A percentile compares a stretch with the other conserved stretches of the same genome.
Evolutionary conservation across 1,140 invertebrate genomes (phyloP).

Genomic region (Conopomorpha cramerella): DNA sequence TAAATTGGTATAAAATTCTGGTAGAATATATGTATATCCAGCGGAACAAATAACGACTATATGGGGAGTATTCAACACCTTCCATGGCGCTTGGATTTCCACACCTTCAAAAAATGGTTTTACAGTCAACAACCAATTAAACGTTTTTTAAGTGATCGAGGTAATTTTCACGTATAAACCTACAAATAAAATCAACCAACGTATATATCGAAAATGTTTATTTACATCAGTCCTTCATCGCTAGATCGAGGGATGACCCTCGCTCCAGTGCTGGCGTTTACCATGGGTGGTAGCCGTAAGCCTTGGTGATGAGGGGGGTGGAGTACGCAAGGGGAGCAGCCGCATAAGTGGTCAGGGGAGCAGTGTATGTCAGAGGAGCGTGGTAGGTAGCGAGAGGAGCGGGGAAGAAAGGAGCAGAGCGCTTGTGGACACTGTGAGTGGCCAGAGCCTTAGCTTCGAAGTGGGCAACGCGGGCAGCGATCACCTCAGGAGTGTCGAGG

Average conservation of each 20-base stretch:
- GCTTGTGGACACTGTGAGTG: conserved; percentile 32
- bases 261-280: conserved; percentile 23
- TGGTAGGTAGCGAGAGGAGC: conserved; percentile 10
- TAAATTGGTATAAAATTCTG: too few relatives aligned
- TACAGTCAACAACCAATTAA: too few relatives aligned
- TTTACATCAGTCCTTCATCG: conserved; percentile 19
- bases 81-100: too few relatives aligned
- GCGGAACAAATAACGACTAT: too few relatives aligned
- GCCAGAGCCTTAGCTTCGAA: conserved; percentile 33
- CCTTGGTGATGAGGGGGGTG: conserved; percentile 20
- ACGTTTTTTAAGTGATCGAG: too few relatives aligned
- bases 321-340: conserved; percentile 21
- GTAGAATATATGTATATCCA: too few relatives aligned
- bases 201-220: too few relatives aligned
- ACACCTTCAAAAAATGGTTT: too few relatives aligned
- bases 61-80: too few relatives aligned
- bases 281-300: conserved; percentile 25
- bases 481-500: conserved; percentile 45
- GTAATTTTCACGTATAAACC: too few relatives aligned
- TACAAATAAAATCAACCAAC: too few relatives aligned
- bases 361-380: too few relatives aligned
- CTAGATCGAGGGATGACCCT: conserved; percentile 22
- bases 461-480: conserved; percentile 52
- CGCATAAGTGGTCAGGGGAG: conserved; percentile 16
- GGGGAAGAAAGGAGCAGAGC: conserved; percentile 21